A percentile compares a stretch with the other conserved stretches of the same genome.
Conservation (phyloP, 2,797 vertebrate genomes). For the Paguma larvata region DNA sequence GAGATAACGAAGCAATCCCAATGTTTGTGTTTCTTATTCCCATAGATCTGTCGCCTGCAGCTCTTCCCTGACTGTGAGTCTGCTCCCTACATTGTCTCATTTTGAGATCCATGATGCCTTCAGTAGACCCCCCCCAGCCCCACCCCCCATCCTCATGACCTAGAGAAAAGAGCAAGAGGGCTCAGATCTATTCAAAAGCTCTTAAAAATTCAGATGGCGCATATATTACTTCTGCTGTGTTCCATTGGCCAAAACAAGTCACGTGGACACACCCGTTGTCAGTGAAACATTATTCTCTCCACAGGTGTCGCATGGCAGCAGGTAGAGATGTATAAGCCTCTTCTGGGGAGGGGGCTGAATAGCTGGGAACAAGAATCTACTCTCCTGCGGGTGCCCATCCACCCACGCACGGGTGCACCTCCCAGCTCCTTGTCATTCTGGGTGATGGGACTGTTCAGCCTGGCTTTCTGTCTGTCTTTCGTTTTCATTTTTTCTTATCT, state of each 20-base stretch:
- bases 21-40: too few relatives aligned
- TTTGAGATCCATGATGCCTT: neutral
- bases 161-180: neutral
- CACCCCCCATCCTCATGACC: neutral
- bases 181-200: neutral
- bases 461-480: neutral
- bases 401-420: fast-evolving
- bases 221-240: neutral
- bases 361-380: neutral
- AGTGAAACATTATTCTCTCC: neutral
- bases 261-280: neutral
- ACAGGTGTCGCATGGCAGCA: fast-evolving
- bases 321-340: neutral
- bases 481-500: neutral
- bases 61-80: neutral
- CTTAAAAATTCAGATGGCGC: neutral
- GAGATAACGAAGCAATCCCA: neutral
- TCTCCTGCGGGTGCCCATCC: fast-evolving
- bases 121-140: too few relatives aligned
- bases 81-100: neutral
- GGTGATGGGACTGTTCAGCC: neutral
- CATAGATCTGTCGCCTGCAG: neutral
- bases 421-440: fast-evolving
- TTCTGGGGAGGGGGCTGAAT: neutral
- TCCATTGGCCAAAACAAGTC: neutral